Base-by-base conservation (phyloP, 2,888 invertebrate species). In the Bembecia ichneumoniformis region DNA sequence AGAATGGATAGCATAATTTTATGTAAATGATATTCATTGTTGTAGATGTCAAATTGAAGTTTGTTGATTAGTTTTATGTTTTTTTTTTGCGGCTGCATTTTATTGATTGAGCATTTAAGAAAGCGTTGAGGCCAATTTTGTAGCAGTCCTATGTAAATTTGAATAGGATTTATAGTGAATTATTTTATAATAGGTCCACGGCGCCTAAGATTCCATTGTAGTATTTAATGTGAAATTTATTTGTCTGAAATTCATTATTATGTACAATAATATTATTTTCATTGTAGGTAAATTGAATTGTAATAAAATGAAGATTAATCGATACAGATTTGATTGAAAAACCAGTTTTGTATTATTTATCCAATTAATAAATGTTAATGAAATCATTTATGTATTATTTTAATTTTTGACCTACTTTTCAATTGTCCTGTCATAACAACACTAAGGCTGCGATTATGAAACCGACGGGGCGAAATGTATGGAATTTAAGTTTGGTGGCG, bases 331-430 rank as follows among this genome's bases (percentile, higher is more conserved):
- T 9, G 28, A 28, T 28, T 28, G 28, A 72, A 64, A 78, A 80
- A 80, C 74, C 77, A 78, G 73, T 82, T 84, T 84, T 83, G 82
- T 83, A 84, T 83, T 82, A 83, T 83, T 83, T 84, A 83, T 84
- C 83, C 82, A 84, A 28, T 28, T 28, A 28, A 83, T 86, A 86
- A 84, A 86, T 86, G 86, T 86, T 86, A 82, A 84, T 84, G 83
- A 84, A 86, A 84, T 84, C 83, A 78, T 62, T 57, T 5, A 55
- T 46, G 53, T 40, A 20, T 35, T 54, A 58, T 67, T 66, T 70
- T 58, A 58, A 63, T 64, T 49, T 43, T 3, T 48, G 3, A n/a
- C 40, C 40, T 0, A 40, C 1, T 40, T 14, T n/a, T n/a, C n/a
- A n/a, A n/a, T n/a, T n/a, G n/a, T n/a, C n/a, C n/a, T n/a, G n/a